phyloP scores from a whole-genome alignment of 1,140 invertebrate species.

The Zaprionus africanus region DNA sequence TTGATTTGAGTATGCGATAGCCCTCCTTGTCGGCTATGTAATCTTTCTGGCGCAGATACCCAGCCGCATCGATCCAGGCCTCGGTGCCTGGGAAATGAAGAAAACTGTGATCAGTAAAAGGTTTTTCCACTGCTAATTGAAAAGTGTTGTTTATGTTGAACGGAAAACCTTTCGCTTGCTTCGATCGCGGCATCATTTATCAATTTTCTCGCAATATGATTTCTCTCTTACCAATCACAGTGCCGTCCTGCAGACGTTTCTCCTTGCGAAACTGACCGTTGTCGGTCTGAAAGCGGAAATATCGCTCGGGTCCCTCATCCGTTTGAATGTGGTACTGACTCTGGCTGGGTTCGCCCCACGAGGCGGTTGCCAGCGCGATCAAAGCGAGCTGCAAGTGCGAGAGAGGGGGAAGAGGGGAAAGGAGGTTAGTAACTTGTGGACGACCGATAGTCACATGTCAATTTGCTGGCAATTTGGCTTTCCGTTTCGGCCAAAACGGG shows the following conservation, averaged over 20 bases:
- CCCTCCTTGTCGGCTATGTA: conserved; percentile 93
- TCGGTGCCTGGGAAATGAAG: conserved; percentile 86
- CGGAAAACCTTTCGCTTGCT: not conserved
- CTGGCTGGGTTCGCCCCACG: conserved; percentile 64
- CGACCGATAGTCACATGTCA: conserved; percentile 31
- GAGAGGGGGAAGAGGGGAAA: conserved; percentile 10
- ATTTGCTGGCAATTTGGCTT: conserved; percentile 38
- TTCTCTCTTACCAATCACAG: conserved; percentile 87
- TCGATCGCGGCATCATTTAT: not conserved
- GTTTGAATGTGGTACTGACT: conserved; percentile 95
- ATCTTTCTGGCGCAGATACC: conserved; percentile 91
- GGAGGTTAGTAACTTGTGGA: conserved; percentile 36
- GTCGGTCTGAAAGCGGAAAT: conserved; percentile 93
- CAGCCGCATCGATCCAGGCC: conserved; percentile 93
- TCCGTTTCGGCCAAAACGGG: conserved; percentile 38
- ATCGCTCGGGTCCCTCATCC: conserved; percentile 94
- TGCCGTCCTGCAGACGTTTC: conserved; percentile 92
- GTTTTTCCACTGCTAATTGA: not conserved
- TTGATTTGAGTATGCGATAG: conserved; percentile 92
- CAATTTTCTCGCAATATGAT: not conserved
- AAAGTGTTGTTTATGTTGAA: not conserved
- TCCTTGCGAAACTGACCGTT: conserved; percentile 95
- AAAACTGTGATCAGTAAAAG: not conserved
- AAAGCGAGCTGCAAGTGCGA: conserved; percentile 67
- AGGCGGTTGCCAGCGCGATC: conserved; percentile 53